Percentiles rank a stretch among this genome's conserved stretches.
These are phyloP conservation scores for Drosophila arizonae DNA, from an alignment of 1,140 invertebrate genomes.

Conservation along the genomic window DNA sequence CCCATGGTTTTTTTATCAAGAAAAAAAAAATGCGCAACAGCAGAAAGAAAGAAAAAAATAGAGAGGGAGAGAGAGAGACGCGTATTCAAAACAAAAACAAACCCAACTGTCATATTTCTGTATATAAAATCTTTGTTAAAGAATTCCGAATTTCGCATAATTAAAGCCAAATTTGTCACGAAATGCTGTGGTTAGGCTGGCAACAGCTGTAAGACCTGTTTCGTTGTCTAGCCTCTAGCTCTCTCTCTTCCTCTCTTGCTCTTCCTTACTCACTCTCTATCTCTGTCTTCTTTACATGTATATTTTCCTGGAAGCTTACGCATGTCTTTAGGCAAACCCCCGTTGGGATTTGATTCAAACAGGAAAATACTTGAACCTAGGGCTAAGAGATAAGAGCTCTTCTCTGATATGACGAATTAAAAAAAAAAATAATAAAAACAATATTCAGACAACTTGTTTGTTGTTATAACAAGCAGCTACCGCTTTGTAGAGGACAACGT, in stretches of 20 bases:
- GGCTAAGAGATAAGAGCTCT: slow-evolving; percentile 22
- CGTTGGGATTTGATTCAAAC: slow-evolving; percentile 11
- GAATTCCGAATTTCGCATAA: slow-evolving; percentile 52
- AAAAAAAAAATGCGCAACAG: slow-evolving; percentile 61
- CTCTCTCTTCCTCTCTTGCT: not conserved
- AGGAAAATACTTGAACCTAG: slow-evolving; percentile 35
- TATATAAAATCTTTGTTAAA: slow-evolving; percentile 60
- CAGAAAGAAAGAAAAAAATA: slow-evolving; percentile 38
- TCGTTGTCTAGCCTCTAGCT: slow-evolving; percentile 9
- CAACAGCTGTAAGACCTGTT: slow-evolving; percentile 57
- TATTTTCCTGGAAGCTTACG: slow-evolving; percentile 29
- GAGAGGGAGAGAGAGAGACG: not conserved
- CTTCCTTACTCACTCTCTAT: not conserved
- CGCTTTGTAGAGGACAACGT: slow-evolving; percentile 41
- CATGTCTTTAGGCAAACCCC: not conserved
- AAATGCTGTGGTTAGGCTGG: slow-evolving; percentile 42
- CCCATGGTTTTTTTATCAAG: slow-evolving; percentile 50
- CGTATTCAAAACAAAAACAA: slow-evolving; percentile 23
- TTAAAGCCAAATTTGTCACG: slow-evolving; percentile 69
- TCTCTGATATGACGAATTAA: slow-evolving; percentile 19
- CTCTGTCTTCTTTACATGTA: not conserved
- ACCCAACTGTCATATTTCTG: slow-evolving; percentile 58
- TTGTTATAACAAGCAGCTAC: slow-evolving; percentile 77
- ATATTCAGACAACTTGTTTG: slow-evolving; percentile 73
- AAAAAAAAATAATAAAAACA: slow-evolving; percentile 49